Percentiles rank a stretch among this genome's conserved stretches.
Conservation (phyloP, 2,113 vertebrate genomes). For the Hippocampus barbouri region DNA sequence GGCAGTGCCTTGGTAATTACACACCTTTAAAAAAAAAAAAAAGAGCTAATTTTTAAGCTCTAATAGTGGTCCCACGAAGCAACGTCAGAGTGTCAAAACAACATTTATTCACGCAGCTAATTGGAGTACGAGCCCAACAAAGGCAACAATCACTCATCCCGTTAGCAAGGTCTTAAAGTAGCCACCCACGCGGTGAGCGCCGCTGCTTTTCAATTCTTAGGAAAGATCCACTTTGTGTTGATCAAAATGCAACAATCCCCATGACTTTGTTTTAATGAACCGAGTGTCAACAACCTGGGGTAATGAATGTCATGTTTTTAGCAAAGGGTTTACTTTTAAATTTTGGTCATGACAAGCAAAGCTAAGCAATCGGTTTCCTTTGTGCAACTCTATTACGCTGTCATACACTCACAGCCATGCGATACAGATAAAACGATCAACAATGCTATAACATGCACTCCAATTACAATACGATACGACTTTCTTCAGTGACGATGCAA, state of each 20-base stretch:
- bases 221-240: neutral
- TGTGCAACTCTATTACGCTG: no score
- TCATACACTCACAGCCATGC: no score
- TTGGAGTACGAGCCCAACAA: conserved; percentile 31
- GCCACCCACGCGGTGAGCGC: neutral
- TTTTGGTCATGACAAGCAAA: no score
- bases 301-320: neutral
- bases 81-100: conserved; percentile 26
- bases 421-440: no score
- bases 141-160: conserved; percentile 32
- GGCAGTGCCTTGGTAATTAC: neutral
- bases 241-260: neutral
- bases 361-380: no score
- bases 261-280: neutral
- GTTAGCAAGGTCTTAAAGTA: conserved; percentile 25
- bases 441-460: no score
- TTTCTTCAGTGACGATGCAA: no score
- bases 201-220: neutral
- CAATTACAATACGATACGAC: no score
- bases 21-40: neutral
- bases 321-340: neutral
- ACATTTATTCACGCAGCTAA: conserved; percentile 35
- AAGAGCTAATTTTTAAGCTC: neutral
- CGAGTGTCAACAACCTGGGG: neutral
- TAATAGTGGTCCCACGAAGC: conserved; percentile 1